Evolutionary conservation across 2,888 invertebrate genomes (phyloP).

Genomic region (Chydorus sphaericus): DNA sequence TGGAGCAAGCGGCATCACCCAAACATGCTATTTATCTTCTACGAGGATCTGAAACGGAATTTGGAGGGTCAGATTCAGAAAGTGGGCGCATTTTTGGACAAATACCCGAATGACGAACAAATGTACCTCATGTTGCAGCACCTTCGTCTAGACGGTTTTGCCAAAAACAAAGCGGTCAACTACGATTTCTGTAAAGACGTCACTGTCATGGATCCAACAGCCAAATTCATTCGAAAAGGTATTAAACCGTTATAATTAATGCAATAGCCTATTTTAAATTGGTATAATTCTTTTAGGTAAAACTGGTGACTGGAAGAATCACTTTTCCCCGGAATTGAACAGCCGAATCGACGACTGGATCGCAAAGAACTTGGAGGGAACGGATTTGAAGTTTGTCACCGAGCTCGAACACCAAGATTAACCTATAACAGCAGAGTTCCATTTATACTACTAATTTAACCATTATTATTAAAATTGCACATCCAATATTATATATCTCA

Average conservation of each 20-base stretch:
- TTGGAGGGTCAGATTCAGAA: conserved; percentile 8
- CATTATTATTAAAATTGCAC: no score
- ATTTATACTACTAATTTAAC: no score
- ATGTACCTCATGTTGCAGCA: background rate
- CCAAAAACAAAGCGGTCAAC: conserved; percentile 13
- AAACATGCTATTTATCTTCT: conserved; percentile 13
- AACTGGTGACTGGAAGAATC: conserved; percentile 18
- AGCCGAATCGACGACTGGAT: conserved; percentile 16
- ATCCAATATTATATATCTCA: no score
- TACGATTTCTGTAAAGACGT: background rate
- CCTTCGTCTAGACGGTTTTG: conserved; percentile 13
- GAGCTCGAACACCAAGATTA: conserved; percentile 10
- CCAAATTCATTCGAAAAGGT: conserved; percentile 16
- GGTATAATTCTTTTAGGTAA: conserved; percentile 10
- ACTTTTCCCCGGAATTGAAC: conserved; percentile 17
- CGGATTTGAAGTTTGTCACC: conserved; percentile 7
- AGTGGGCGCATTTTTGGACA: conserved; percentile 11
- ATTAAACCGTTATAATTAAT: background rate
- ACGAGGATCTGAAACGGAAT: conserved; percentile 13
- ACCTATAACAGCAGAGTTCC: no score
- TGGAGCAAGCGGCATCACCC: conserved; percentile 14
- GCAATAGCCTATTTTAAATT: background rate
- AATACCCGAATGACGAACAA: conserved; percentile 9
- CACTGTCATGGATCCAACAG: conserved; percentile 10
- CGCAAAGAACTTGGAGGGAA: conserved; percentile 11